Evolutionary conservation across 2,797 vertebrate genomes (phyloP), one percentile per base, ranked within the genome.

Genomic region (Melopsittacus undulatus): DNA sequence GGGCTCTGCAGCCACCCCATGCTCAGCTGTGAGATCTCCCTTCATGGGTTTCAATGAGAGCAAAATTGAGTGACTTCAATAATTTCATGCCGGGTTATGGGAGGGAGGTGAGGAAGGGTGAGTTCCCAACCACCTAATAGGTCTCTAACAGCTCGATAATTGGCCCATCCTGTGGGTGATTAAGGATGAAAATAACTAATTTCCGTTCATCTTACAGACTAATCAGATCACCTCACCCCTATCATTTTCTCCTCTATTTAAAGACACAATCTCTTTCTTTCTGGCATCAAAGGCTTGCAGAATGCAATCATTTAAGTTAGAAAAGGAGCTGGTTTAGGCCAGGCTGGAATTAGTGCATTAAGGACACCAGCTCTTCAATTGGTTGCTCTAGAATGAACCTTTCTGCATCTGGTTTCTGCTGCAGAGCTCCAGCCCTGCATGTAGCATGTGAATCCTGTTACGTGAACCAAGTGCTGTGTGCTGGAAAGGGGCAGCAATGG

Each of bases 171-270:
- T 83, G 92, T 94, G 96, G 91, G 96, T 95, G 95, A 97, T 97
- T 97, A 97, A 96, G 94, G 93, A 97, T 96, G 97, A 97, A 97
- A 97, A 97, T 97, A 96, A 97, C 92, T 97, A 96, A 97, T 97
- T 97, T 97, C 96, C 91, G n/a, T 90, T 97, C 94, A 96, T 97
- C 87, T 95, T 95, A 94, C 82, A 96, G 92, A 93, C 95, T 97
- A 97, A 97, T 97, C 95, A 97, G 96, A 97, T 97, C 96, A 97
- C 91, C 94, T 97, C 93, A 96, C 92, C 89, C 94, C 88, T 94
- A 90, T 95, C 46, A 92, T 94, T 97, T 94, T 94, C 92, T 92
- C 68, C 68, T 89, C 85, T 96, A 83, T 93, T 97, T 95, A 96
- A 96, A 95, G 95, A 89, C 81, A 83, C 89, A 94, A 80, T 38